Base-by-base conservation (phyloP, 2,888 invertebrate genomes). In the Diarsia rubi region DNA sequence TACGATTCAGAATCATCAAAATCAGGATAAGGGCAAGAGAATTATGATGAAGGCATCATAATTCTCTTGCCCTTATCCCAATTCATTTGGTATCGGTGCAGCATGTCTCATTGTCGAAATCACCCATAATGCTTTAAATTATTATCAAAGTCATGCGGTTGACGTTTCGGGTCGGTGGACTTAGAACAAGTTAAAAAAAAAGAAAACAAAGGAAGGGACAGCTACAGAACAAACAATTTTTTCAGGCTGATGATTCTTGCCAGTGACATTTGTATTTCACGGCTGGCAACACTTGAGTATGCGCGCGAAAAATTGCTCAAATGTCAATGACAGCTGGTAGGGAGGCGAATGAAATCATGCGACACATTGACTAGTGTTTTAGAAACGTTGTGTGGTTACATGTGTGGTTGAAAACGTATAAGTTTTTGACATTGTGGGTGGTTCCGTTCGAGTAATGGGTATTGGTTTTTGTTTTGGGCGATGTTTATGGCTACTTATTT, bases 251-350 rank as follows among this genome's bases (percentile, higher is more conserved):
- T 68, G 81, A 65, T 71, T 67, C 81, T 84, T 82, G 82, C 75
- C 67, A 75, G 73, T 84, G 82, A 84, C 82, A 84, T 88, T 88
- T 84, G 82, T 88, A 90, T 92, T 91, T 84, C 86, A 91, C 90
- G 91, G 91, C 59, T 91, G 91, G 87, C 74, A 85, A 75, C 86
- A 83, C 83, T 78, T 75, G 59, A 75, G 71, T 88, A 86, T 84
- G 85, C 78, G 90, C 90, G 91, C 90, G 90, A 93, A 92, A 91
- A 91, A 92, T 93, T 93, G 92, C 88, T 87, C 92, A 94, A 92
- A 88, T 91, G 94, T 93, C 94, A 93, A 86, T 84, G 88, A 81
- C 93, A 93, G 88, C 63, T 42, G 67, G n/a, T 66, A 78, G 78
- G 73, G 75, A 66, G 69, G 69, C 37, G 81, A 63, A 67, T 76